Conservation (phyloP, 2,113 vertebrate genomes). For the Stegostoma tigrinum region DNA sequence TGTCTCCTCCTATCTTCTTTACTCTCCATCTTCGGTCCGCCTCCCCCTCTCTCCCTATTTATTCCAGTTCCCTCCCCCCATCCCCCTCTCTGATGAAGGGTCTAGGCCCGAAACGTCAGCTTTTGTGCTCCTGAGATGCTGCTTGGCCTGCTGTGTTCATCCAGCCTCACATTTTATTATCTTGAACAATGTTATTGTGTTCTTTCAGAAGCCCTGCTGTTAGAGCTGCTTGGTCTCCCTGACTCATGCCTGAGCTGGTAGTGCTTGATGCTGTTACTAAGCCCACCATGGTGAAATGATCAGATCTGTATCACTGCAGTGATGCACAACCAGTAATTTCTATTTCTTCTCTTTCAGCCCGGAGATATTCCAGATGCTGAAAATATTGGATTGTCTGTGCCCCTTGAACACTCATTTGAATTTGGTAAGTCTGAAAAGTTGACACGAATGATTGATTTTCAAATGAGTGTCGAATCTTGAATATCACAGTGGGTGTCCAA, state of each 20-base stretch:
- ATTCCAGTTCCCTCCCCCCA: no score
- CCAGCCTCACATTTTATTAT: no score
- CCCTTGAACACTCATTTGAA: slow-evolving; percentile 83
- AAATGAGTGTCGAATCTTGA: neutral
- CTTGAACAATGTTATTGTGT: neutral
- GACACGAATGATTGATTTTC: neutral
- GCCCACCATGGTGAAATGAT: neutral
- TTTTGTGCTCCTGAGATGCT: no score
- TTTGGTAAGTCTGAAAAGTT: slow-evolving; percentile 59
- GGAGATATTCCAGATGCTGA: slow-evolving; percentile 66
- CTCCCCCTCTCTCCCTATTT: no score
- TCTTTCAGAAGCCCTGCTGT: neutral
- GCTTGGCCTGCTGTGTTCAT: no score
- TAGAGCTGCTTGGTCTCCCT: neutral
- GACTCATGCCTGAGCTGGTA: neutral
- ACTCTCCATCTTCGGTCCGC: no score
- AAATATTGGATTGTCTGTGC: slow-evolving; percentile 59
- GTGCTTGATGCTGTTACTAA: neutral
- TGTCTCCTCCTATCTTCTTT: no score
- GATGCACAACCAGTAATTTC: neutral
- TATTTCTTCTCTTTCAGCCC: slow-evolving; percentile 47
- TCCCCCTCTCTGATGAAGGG: no score
- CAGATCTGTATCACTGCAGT: neutral
- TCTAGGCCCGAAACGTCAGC: no score
- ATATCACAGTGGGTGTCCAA: neutral